phyloP scores from a whole-genome alignment of 2,113 vertebrate species.

The Dolichallabes microphthalmus region DNA sequence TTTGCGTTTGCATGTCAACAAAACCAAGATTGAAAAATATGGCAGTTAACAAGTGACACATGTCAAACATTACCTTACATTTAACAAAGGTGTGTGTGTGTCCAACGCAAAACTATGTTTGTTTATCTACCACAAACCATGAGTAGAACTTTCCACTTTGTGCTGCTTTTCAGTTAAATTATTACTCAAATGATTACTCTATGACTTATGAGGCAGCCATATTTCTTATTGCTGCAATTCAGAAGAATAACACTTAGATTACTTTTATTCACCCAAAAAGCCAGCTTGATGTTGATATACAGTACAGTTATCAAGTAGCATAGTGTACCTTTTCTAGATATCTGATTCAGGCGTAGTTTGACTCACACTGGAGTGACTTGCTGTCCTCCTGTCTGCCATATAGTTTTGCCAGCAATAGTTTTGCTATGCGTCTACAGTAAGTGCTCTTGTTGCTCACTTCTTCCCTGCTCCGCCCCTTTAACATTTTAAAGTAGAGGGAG shows the following conservation, averaged over 20 bases:
- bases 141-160: constrained; percentile 64
- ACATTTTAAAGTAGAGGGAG: constrained; percentile 52
- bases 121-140: constrained; percentile 23
- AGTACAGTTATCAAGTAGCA: neutral
- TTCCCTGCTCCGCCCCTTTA: constrained; percentile 63
- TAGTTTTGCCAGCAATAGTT: constrained; percentile 37
- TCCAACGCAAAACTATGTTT: constrained; percentile 31
- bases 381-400: constrained; percentile 36
- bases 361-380: constrained; percentile 63
- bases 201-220: neutral
- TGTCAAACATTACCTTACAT: constrained; percentile 46
- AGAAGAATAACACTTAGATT: neutral
- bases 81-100: constrained; percentile 46
- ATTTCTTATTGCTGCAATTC: neutral
- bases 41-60: constrained; percentile 54
- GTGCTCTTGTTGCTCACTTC: constrained; percentile 61
- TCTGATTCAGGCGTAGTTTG: constrained; percentile 62
- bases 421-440: constrained; percentile 14
- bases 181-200: constrained; percentile 11
- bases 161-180: constrained; percentile 57
- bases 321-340: neutral
- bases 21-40: constrained; percentile 48
- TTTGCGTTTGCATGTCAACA: constrained; percentile 69
- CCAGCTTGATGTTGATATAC: neutral
- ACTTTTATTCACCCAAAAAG: neutral